These are phyloP conservation scores for Drosophila cardini DNA, from an alignment of 1,140 invertebrate genomes.

Conservation along the genomic window DNA sequence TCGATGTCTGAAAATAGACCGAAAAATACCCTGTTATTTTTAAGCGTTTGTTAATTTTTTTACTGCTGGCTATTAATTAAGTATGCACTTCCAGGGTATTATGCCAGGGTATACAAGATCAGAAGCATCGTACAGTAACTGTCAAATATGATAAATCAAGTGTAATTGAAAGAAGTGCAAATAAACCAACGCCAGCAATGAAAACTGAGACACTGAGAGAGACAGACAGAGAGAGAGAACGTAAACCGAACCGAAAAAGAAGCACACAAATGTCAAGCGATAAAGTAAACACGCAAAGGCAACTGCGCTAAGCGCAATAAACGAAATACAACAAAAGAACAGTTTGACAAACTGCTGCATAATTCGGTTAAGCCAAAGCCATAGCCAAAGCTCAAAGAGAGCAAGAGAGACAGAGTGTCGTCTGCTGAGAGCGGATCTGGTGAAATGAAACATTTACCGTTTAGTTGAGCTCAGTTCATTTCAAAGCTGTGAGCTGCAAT, in stretches of 20 bases:
- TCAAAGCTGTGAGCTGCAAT: slow-evolving; percentile 18
- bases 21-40: too few species aligned
- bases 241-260: background rate
- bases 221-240: slow-evolving; percentile 4
- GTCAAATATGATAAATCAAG: slow-evolving; percentile 82
- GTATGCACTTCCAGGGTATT: too few species aligned
- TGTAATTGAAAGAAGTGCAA: slow-evolving; percentile 83
- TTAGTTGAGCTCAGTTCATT: slow-evolving; percentile 17
- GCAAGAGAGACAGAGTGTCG: background rate
- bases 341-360: slow-evolving; percentile 26
- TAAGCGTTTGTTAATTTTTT: too few species aligned
- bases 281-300: slow-evolving; percentile 52
- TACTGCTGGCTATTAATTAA: background rate
- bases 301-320: slow-evolving; percentile 26
- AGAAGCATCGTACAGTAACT: slow-evolving; percentile 64
- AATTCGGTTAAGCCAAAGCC: slow-evolving; percentile 24
- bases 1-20: too few species aligned
- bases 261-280: slow-evolving; percentile 27
- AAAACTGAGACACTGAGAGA: slow-evolving; percentile 40
- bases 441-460: slow-evolving; percentile 4
- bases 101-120: slow-evolving; percentile 54
- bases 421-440: slow-evolving; percentile 28
- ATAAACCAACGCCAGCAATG: slow-evolving; percentile 72
- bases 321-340: slow-evolving; percentile 23
- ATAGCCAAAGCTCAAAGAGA: background rate